phyloP scores from a whole-genome alignment of 2,797 vertebrate genomes.

The Labroides dimidiatus region DNA sequence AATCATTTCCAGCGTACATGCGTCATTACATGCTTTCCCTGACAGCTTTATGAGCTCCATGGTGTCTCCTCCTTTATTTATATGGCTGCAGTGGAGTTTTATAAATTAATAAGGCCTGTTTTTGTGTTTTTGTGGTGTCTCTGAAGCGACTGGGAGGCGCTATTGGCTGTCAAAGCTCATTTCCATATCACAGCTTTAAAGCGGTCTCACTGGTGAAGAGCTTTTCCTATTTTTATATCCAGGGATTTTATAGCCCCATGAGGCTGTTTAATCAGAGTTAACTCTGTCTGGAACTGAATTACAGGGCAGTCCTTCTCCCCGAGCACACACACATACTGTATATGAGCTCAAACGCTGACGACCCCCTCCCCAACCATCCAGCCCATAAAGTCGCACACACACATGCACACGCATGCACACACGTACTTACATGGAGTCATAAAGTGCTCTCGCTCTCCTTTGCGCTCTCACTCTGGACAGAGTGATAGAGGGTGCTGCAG shows the following conservation, averaged over 20 bases:
- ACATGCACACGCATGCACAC: background rate
- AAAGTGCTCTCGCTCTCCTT: slow-evolving; percentile 36
- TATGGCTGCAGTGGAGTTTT: slow-evolving; percentile 34
- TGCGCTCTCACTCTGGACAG: slow-evolving; percentile 53
- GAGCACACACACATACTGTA: slow-evolving; percentile 26
- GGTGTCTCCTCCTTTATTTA: slow-evolving; percentile 36
- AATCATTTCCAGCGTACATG: background rate
- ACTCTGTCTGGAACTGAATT: slow-evolving; percentile 72
- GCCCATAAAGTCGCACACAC: slow-evolving; percentile 4
- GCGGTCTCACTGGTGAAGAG: slow-evolving; percentile 32
- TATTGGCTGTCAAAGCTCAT: slow-evolving; percentile 27
- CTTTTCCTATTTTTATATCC: slow-evolving; percentile 66
- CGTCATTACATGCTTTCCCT: slow-evolving; percentile 20
- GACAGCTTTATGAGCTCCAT: slow-evolving; percentile 28
- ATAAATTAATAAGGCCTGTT: slow-evolving; percentile 38
- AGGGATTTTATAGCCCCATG: slow-evolving; percentile 67
- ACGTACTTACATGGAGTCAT: slow-evolving; percentile 31
- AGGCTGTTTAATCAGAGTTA: slow-evolving; percentile 80
- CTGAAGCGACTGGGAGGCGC: slow-evolving; percentile 31
- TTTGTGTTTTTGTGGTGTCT: slow-evolving; percentile 11
- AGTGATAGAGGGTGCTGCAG: slow-evolving; percentile 81
- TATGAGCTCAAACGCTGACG: slow-evolving; percentile 21
- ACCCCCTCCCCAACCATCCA: background rate
- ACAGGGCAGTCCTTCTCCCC: slow-evolving; percentile 50
- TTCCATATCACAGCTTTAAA: slow-evolving; percentile 50